phyloP scores from a whole-genome alignment of 1,140 invertebrate species.

The Gryon sp. region DNA sequence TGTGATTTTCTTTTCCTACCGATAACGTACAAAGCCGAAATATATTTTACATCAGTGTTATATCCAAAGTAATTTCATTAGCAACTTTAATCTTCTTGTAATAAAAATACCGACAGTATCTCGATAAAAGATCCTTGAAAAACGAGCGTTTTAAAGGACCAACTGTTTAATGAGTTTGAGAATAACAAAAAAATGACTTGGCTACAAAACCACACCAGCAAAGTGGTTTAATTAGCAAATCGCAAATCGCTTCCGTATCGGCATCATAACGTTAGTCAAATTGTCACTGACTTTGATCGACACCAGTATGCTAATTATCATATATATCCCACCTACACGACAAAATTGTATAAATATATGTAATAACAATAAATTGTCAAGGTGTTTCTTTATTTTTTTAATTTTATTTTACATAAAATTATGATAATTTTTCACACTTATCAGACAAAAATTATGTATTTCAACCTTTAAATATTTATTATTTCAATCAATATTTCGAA shows the following conservation, averaged over 20 bases:
- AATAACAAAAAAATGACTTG: slow-evolving; percentile 12
- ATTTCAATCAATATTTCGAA: no score
- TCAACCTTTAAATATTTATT: no score
- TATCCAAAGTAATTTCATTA: no score
- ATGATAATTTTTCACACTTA: no score
- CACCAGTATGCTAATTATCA: slow-evolving; percentile 66
- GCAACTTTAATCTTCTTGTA: no score
- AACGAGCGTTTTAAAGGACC: not conserved
- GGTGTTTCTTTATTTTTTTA: not conserved
- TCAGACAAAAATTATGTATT: no score
- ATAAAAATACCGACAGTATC: no score
- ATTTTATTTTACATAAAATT: no score
- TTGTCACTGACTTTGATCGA: slow-evolving; percentile 57
- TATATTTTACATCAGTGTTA: no score
- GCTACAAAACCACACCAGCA: slow-evolving; percentile 11
- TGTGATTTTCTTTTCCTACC: no score
- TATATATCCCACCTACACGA: slow-evolving; percentile 56
- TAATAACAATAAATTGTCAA: not conserved
- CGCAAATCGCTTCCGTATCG: slow-evolving; percentile 37
- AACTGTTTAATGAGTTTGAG: slow-evolving; percentile 7
- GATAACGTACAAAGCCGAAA: no score
- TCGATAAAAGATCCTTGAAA: slow-evolving; percentile 4
- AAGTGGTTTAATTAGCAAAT: slow-evolving; percentile 44
- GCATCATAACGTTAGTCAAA: slow-evolving; percentile 31
- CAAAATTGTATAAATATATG: no score